phyloP scores from a whole-genome alignment of 2,113 vertebrate species.

The Sus scrofa region DNA sequence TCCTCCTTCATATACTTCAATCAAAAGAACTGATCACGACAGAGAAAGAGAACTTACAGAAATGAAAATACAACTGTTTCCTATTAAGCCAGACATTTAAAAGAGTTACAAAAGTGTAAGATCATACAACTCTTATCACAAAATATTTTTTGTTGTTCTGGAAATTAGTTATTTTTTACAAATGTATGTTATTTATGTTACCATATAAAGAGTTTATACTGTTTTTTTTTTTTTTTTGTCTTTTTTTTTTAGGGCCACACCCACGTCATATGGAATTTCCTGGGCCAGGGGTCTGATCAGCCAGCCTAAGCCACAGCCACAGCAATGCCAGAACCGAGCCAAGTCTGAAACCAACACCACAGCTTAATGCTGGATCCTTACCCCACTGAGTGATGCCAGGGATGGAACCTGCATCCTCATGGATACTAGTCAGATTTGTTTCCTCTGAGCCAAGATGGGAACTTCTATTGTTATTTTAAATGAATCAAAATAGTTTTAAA shows the following conservation, averaged over 20 bases:
- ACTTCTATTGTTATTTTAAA: not conserved
- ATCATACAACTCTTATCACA: not conserved
- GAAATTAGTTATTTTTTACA: slow-evolving; percentile 20
- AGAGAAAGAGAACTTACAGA: not conserved
- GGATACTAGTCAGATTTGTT: too few species aligned
- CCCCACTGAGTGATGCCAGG: too few species aligned
- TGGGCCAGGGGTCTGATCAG: too few species aligned
- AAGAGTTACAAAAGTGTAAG: slow-evolving; percentile 19
- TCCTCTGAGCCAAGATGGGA: too few species aligned
- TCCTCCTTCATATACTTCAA: not conserved
- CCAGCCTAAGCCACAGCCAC: too few species aligned
- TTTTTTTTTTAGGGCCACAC: too few species aligned
- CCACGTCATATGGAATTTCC: too few species aligned
- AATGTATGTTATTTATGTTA: slow-evolving; percentile 22
- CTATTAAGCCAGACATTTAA: not conserved
- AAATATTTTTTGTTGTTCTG: not conserved
- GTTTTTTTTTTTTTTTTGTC: too few species aligned
- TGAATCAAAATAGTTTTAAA: not conserved
- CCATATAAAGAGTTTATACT: not conserved
- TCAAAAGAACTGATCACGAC: not conserved
- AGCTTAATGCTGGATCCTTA: too few species aligned
- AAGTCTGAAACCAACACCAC: too few species aligned
- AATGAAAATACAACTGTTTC: not conserved
- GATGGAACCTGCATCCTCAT: too few species aligned
- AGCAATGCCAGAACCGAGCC: too few species aligned